A percentile compares a stretch with the other conserved stretches of the same genome.
phyloP scores from a whole-genome alignment of 2,888 invertebrate genomes.

The Leistus spinibarbis region DNA sequence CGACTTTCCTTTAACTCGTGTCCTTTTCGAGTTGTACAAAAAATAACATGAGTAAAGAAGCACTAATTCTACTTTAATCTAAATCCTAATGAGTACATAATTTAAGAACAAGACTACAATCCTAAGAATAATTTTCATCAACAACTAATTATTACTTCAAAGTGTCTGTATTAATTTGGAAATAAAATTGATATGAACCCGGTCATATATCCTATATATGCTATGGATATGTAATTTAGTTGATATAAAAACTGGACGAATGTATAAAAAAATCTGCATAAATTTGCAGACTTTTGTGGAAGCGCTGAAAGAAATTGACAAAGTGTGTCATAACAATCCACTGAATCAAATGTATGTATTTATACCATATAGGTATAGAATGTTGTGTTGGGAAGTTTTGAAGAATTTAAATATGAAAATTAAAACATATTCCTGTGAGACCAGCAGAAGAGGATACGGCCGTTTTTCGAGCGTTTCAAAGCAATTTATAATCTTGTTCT shows the following conservation, averaged over 20 bases:
- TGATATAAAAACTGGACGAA: background rate
- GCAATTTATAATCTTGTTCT: constrained; percentile 37
- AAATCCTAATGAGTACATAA: too few species aligned
- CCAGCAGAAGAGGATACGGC: constrained; percentile 11
- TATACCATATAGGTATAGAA: background rate
- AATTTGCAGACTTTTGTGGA: background rate
- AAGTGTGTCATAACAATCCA: background rate
- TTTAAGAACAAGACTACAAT: too few species aligned
- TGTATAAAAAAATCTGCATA: background rate
- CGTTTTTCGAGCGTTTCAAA: constrained; percentile 37
- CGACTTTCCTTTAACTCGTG: too few species aligned
- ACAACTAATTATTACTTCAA: too few species aligned
- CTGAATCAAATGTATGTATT: background rate
- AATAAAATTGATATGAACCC: too few species aligned
- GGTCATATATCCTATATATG: too few species aligned
- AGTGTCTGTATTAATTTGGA: too few species aligned
- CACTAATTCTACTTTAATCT: too few species aligned
- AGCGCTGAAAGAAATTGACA: background rate
- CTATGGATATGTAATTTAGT: too few species aligned
- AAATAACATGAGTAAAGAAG: too few species aligned
- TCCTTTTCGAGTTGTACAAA: too few species aligned
- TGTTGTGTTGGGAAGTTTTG: constrained; percentile 10
- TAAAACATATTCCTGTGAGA: constrained; percentile 38
- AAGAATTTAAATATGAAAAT: constrained; percentile 37
- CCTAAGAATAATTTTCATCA: too few species aligned